Base-by-base conservation (phyloP, 2,113 vertebrate genomes). In the Etheostoma spectabile region DNA sequence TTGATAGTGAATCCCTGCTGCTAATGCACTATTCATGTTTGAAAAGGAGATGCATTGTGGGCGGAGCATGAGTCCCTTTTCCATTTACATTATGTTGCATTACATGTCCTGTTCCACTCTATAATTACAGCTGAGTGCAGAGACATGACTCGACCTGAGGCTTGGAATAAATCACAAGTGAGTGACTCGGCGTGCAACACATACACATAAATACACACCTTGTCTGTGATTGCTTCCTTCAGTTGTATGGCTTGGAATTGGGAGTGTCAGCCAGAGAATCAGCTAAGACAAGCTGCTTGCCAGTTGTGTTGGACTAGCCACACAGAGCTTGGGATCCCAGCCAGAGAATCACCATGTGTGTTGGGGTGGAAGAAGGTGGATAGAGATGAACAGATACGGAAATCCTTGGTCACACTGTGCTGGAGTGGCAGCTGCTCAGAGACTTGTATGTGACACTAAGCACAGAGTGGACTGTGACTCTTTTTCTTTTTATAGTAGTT, bases 1-100 rank as follows among this genome's bases (percentile, higher is more conserved):
- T 57, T 27, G 60, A 83, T 42, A 45, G 82, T 74, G 87, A 60
- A 71, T 89, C 77, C 84, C 89, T 76, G 85, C 79, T 69, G 86
- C 83, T 91, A 88, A 93, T 92, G 91, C 90, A 92, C 80, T 85
- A 60, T 80, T 83, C 52, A 21, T 75, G 80, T 86, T 79, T 88
- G 79, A 84, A 87, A 85, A 74, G 85, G 57, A 66, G 42, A 70
- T 78, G 65, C 80, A 68, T 69, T 70, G 79, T 84, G 66, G 74
- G 70, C 13, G 45, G 82, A 82, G 71, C 84, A 69, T 79, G 85
- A 79, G 77, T 81, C 81, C 46, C 72, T 80, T 86, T 79, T 74
- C 87, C 87, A 89, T 93, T 91, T 90, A 83, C 38, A 30, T 2
- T 42, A 42, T 42, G 55, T 84, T 86, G 76, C 83, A 91, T 91